Conservation (phyloP, 2,113 vertebrate genomes). For the Myotis lucifugus region DNA sequence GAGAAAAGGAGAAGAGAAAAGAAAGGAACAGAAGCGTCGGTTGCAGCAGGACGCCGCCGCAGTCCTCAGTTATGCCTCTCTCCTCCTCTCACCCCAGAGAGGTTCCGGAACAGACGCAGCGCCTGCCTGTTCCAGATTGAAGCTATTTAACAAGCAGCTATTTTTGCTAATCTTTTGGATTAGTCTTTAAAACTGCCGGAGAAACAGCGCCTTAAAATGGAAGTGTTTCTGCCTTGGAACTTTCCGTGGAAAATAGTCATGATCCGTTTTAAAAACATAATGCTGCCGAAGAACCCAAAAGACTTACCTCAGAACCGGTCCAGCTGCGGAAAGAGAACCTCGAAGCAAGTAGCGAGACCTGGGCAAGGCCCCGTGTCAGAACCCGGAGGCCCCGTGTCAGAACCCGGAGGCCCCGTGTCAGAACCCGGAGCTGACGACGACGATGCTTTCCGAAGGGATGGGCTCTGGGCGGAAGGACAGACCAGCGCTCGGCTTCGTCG, state of each 20-base stretch:
- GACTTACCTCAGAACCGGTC: constrained; percentile 24
- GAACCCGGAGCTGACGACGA: background rate
- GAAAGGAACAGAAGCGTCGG: background rate
- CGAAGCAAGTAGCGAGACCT: constrained; percentile 16
- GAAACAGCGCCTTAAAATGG: constrained; percentile 71
- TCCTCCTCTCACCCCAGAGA: background rate
- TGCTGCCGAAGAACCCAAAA: background rate
- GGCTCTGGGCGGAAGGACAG: background rate
- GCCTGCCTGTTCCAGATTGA: constrained; percentile 15
- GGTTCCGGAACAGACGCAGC: background rate
- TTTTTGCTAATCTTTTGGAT: constrained; percentile 76
- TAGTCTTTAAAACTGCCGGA: constrained; percentile 63
- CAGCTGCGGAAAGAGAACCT: constrained; percentile 44
- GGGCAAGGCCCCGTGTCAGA: background rate
- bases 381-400: background rate
- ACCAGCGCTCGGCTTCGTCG: background rate
- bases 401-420: background rate
- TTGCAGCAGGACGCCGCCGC: background rate
- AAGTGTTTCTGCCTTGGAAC: constrained; percentile 72
- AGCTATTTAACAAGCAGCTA: constrained; percentile 53
- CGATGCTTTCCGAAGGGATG: background rate
- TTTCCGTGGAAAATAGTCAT: constrained; percentile 62
- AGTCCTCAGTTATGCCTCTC: background rate
- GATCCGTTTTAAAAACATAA: constrained; percentile 46
- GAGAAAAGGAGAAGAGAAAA: too few species aligned